Base-by-base conservation (phyloP, 2,797 vertebrate species). In the Notoglanidium macrostoma region DNA sequence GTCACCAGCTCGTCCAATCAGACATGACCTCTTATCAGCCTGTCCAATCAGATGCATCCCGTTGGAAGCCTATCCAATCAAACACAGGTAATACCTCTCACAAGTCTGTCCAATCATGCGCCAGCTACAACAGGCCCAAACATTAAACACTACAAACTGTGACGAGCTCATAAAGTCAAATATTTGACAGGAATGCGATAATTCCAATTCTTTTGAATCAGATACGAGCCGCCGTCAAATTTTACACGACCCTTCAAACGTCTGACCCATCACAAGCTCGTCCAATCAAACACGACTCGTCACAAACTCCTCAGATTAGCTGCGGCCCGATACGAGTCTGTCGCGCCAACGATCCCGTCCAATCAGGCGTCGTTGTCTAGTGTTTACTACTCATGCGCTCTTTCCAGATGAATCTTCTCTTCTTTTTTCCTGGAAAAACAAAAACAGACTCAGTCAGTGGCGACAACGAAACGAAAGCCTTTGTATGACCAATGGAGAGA, bases 371-470 rank as follows among this genome's bases (percentile, higher is more conserved):
- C 17, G 70, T 35, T 15, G 46, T 26, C 54, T 51, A 86, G 59
- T 12, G 15, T n/a, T 85, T 77, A 9, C 54, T 35, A n/a, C 29
- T 4, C 67, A 14, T 5, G 29, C n/a, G 32, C 8, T 87, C 35
- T 59, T 86, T 86, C 88, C 87, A 89, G 19, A 80, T 89, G 79
- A 90, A 89, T 81, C 44, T 88, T 81, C 3, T 90, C 57, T 54
- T 87, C 67, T 29, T 85, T 79, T 26, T 92, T 40, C 40, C 90
- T 84, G 11, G 9, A 11, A 78, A 35, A 26, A 65, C 0, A 12
- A 9, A 57, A 51, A 55, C 17, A 73, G 0, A 79, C 1, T 7
- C 14, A 3, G 44, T 87, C 40, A 82, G 73, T 17, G 8, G 59
- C 14, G 0, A 65, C 12, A 49, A n/a, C 15, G 0, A 44, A 55